Evolutionary conservation across 2,797 vertebrate genomes (phyloP).

Genomic region (Eulemur mongoz): DNA sequence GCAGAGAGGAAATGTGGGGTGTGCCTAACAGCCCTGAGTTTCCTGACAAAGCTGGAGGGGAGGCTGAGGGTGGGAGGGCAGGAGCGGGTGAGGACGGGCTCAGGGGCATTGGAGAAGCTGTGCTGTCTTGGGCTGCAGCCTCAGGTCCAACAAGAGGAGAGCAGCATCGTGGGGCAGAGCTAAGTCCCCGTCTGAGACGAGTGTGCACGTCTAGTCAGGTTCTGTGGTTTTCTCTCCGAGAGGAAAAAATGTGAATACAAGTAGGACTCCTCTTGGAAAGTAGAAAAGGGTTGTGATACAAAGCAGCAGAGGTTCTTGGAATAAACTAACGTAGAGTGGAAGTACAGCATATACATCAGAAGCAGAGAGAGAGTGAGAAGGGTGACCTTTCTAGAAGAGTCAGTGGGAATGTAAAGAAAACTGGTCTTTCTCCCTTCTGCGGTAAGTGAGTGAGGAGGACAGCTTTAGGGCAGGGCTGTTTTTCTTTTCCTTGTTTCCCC

Average conservation of each 20-base stretch:
- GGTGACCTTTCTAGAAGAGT: not conserved
- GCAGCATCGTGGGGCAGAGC: not conserved
- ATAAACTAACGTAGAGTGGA: not conserved
- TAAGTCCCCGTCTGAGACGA: too few species aligned
- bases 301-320: not conserved
- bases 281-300: not conserved
- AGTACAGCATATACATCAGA: not conserved
- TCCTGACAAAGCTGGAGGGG: not conserved
- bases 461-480: not conserved
- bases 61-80: not conserved
- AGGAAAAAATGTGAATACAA: not conserved
- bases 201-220: not conserved
- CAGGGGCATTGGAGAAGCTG: not conserved
- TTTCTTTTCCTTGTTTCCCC: not conserved
- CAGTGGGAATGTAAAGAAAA: not conserved
- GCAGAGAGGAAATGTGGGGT: not conserved
- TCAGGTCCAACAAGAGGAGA: not conserved
- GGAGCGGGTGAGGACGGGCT: not conserved
- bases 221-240: not conserved
- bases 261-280: not conserved
- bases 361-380: not conserved
- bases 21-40: not conserved
- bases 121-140: too few species aligned
- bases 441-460: not conserved
- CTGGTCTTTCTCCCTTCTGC: not conserved